Evolutionary conservation across 2,797 vertebrate genomes (phyloP).

Genomic region (Trachops cirrhosus): DNA sequence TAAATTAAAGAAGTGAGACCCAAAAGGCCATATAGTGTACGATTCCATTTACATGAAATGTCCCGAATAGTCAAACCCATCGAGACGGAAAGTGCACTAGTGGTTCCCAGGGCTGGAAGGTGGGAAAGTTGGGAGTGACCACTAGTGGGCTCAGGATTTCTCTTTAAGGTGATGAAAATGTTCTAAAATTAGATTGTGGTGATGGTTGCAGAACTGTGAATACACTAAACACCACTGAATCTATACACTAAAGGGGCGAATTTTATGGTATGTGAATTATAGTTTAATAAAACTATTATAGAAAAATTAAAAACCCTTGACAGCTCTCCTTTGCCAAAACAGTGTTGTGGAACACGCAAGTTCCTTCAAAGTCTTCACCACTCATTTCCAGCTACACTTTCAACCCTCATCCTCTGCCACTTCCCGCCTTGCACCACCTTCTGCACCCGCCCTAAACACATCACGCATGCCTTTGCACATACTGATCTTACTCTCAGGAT

Average conservation of each 20-base stretch:
- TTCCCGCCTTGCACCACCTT: not conserved
- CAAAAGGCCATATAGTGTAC: not conserved
- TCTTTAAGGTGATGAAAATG: not conserved
- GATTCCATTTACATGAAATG: not conserved
- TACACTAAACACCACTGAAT: not conserved
- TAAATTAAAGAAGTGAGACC: not conserved
- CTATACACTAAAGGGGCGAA: not conserved
- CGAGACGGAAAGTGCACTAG: not conserved
- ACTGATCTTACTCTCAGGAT: not conserved
- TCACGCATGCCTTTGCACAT: not conserved
- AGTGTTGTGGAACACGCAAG: not conserved
- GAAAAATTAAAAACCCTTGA: not conserved
- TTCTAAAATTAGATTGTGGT: conserved; percentile 24
- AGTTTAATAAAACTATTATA: not conserved
- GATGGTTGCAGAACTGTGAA: not conserved
- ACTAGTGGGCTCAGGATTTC: not conserved
- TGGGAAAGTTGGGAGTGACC: not conserved
- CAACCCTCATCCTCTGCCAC: not conserved
- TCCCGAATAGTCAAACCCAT: not conserved
- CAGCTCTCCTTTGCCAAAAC: not conserved
- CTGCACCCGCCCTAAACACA: not conserved
- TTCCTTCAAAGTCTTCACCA: not conserved
- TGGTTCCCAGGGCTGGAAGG: not conserved
- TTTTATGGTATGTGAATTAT: not conserved
- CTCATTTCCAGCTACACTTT: not conserved